Base-by-base conservation (phyloP, 2,113 vertebrate species). In the Forbesichthys papilliferus region DNA sequence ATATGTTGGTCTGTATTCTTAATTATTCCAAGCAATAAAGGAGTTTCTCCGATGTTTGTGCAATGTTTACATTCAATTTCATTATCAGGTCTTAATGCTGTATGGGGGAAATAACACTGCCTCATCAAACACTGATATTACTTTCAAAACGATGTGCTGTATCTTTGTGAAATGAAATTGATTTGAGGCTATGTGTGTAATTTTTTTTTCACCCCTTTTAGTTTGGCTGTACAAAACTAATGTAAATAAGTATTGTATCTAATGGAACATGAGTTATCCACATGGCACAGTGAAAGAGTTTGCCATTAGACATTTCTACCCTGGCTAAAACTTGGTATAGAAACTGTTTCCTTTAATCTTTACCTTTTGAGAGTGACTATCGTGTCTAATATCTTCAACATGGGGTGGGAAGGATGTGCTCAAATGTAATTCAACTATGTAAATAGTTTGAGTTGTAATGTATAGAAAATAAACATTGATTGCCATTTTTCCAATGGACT, bases 381-480 rank as follows among this genome's bases (percentile, higher is more conserved):
- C 53, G 61, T 78, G 68, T 77, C 59, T 61, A 18, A 75, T 57
- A 71, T 60, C 73, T 75, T 20, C 69, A 27, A 27, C 1, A 2
- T 77, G 77, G 75, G 73, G 71, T 77, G 72, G 73, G 84, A 76
- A 74, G 87, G 79, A 64, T 74, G 80, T 81, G 67, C 59, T 82
- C 63, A 79, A 57, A 52, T 74, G 69, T 87, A 83, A 90, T 82
- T 80, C 81, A 83, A 73, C 77, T 72, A 64, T 89, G 90, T 91
- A 83, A 90, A 87, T 88, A 85, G 76, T 79, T 89, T 87, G 69
- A 90, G 90, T 87, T 92, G 90, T 86, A 84, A 90, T 92, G 88
- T 93, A 77, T 79, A 90, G 80, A 80, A 75, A 91, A 88, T 92
- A 93, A 93, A 93, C 87, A 90, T 80, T 87, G 71, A 83, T 72